Base-by-base conservation (phyloP, 2,797 vertebrate genomes). In the Anabacerthia variegaticeps region DNA sequence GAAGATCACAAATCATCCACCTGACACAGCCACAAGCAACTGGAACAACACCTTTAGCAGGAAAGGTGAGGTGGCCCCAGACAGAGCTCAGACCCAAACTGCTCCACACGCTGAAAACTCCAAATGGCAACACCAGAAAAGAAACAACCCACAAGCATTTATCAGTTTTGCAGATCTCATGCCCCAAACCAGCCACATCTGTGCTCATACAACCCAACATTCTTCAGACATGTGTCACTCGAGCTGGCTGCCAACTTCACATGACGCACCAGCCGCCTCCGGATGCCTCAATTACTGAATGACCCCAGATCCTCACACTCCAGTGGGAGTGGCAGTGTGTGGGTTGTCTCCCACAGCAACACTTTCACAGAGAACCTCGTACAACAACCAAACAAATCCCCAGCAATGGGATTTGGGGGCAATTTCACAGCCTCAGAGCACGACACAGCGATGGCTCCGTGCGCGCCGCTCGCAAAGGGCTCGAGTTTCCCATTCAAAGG, bases 211-310 rank as follows among this genome's bases (percentile, higher is more conserved):
- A 37, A 44, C 26, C 26, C 71, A 95, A 63, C 92, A 93, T 93
- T 97, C 90, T 59, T 83, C 88, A 90, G 86, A n/a, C 41, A 14
- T 67, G 84, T 17, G 72, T 96, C 92, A 96, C 65, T 14, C 9
- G 3, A 92, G 72, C 79, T 80, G 39, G 54, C 77, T 36, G 68
- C 87, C 97, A 97, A 23, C 52, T 58, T 52, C 52, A 26, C 56
- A 20, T 12, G 76, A 89, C 7, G 8, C 83, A 43, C 12, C 12
- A 4, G 85, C 87, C 92, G 34, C 73, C 94, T 91, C 78, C 11
- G 9, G 86, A 55, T 36, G 74, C 10, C 18, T 68, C 69, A 18
- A 46, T 26, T 30, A 20, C 84, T 77, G 86, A 86, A 78, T 68
- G 93, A 76, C 85, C 86, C 71, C 67, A 86, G 65, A 62, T 14